A percentile compares a stretch with the other conserved stretches of the same genome.
Evolutionary conservation across 2,797 vertebrate species (phyloP).

Genomic region (Crypturellus tataupa): DNA sequence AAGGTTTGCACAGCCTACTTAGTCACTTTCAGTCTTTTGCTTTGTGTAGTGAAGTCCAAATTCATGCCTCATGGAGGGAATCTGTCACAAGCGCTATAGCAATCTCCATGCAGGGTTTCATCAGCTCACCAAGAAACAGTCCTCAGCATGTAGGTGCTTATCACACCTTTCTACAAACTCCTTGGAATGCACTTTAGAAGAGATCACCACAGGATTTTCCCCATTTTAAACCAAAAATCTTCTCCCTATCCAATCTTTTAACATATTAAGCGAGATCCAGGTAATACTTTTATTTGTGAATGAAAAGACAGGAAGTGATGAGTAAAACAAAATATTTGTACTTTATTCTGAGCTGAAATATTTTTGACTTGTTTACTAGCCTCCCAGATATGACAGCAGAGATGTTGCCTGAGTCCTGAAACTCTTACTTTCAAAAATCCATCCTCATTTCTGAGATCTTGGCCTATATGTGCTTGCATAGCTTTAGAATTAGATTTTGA

Average conservation of each 20-base stretch:
- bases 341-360: not conserved
- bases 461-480: not conserved
- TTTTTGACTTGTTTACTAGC: not conserved
- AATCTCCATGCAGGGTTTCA: not conserved
- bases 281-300: no score
- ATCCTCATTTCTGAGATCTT: not conserved
- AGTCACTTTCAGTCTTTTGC: not conserved
- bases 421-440: not conserved
- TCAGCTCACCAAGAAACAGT: not conserved
- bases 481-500: not conserved
- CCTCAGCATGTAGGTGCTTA: not conserved
- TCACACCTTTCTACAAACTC: not conserved
- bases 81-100: not conserved
- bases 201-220: not conserved
- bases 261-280: no score
- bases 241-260: no score
- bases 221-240: not conserved
- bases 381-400: not conserved
- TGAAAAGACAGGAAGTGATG: no score
- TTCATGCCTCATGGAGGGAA: not conserved
- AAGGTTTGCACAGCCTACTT: not conserved
- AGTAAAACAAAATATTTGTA: no score
- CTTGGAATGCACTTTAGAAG: not conserved
- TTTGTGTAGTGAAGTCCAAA: not conserved
- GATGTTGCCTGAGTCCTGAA: not conserved